Base-by-base conservation (phyloP, 2,888 invertebrate genomes). In the Aporophyla lueneburgensis region DNA sequence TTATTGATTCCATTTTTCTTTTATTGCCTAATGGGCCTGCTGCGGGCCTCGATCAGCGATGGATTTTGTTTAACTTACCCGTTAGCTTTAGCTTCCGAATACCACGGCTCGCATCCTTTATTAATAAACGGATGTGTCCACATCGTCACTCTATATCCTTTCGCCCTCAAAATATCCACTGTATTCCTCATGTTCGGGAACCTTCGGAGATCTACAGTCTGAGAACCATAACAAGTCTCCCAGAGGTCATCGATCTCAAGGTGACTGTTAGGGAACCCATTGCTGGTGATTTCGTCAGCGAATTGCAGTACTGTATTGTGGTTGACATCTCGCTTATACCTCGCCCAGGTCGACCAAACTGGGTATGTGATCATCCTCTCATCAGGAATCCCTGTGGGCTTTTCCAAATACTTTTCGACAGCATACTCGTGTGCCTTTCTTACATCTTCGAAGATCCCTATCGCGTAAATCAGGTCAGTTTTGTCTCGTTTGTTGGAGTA, bases 41-140 rank as follows among this genome's bases (percentile, higher is more conserved):
- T 46, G 10, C 10, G 43, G 43, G 10, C 10, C 43, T 46, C 43
- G 10, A 12, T 46, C 43, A 10, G 43, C 10, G 10, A 46, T 9
- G 43, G 43, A 43, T 14, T 40, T 61, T 24, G 10, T 49, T 16
- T 1, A 24, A 74, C 94, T 91, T 95, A 98, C 96, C 94, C 94
- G 66, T 95, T 95, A 14, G 86, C 85, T 63, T 92, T 91, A 9
- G 96, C 94, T 6, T 95, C 92, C 2, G 96, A 95, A 67, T 97
- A 97, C 88, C 95, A 96, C 10, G 96, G 97, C 91, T 96, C 95
- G 68, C 97, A 97, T 12, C 95, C 97, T 46, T 94, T 94, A 87
- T 97, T 97, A 10, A 97, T 95, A 87, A 98, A 98, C 0, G 97
- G 97, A 92, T 97, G 97, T 7, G 97, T 95, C 97, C 98, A 98